Evolutionary conservation across 1,140 invertebrate genomes (phyloP).

Genomic region (Dreissena rostriformis): DNA sequence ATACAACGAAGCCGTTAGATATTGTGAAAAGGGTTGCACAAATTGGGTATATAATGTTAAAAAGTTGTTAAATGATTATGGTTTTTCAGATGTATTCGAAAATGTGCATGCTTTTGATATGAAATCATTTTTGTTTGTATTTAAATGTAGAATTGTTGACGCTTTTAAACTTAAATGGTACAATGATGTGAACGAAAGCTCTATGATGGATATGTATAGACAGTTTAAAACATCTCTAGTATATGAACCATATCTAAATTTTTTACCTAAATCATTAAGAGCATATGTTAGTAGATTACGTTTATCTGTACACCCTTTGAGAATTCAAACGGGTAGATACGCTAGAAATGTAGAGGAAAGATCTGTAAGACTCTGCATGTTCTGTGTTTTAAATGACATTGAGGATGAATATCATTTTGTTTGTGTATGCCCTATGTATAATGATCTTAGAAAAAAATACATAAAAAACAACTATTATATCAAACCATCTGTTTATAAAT

Average conservation of each 20-base stretch:
- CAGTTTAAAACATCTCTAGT: background rate
- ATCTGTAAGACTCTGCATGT: background rate
- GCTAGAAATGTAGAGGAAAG: background rate
- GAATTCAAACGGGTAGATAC: constrained; percentile 23
- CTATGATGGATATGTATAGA: background rate
- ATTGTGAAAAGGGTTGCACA: constrained; percentile 6
- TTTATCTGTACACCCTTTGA: constrained; percentile 12
- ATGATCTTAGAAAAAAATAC: background rate
- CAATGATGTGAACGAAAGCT: background rate
- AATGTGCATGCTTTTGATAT: background rate
- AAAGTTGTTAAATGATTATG: constrained; percentile 11
- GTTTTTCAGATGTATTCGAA: constrained; percentile 10
- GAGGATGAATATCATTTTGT: constrained; percentile 20
- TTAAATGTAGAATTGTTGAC: constrained; percentile 26
- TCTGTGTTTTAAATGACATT: constrained; percentile 5
- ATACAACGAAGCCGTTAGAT: constrained; percentile 4
- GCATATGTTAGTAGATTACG: background rate
- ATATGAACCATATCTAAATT: constrained; percentile 20
- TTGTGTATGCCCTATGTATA: background rate
- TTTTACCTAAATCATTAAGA: background rate
- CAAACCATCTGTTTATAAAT: constrained; percentile 5
- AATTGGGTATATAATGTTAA: constrained; percentile 35
- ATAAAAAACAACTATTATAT: background rate
- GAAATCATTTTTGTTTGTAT: background rate
- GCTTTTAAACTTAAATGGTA: constrained; percentile 19